Evolutionary conservation across 2,797 vertebrate species (phyloP), one percentile per base, ranked within the genome.

Genomic region (Xiphophorus birchmanni): DNA sequence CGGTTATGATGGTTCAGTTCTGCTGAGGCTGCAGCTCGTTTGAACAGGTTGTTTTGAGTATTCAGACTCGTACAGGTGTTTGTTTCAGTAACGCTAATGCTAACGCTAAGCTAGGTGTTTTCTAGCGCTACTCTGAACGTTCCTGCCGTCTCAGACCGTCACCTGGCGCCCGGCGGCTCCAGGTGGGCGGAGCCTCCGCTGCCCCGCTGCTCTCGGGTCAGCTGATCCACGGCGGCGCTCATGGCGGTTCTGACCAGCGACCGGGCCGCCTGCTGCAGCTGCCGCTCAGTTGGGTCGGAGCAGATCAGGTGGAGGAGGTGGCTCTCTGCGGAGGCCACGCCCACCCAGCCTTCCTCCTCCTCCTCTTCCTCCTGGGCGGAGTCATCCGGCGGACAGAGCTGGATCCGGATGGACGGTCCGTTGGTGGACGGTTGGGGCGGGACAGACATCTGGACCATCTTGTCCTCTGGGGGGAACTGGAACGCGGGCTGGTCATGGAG

Each of bases 171-270:
- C 52, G 11, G 77, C 1, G 40, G 72, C 11, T 78, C 63, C 17
- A 23, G 18, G 18, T 40, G 35, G 63, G 32, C 17, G 35, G 63
- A 40, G 63, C 32, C 21, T 21, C 32, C 75, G 48, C 48, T 54
- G 32, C 67, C 82, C 47, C 84, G 86, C 74, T 80, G 74, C 37
- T 94, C 93, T 17, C 75, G 74, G 54, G 69, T 84, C 75, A 98
- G 92, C 92, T 97, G 96, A 82, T 97, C 95, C 80, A 97, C 83
- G 23, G 97, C 97, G 0, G 96, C 94, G 77, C 94, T 95, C 76
- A 98, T 93, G 17, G 96, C 97, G 0, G 95, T 94, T 86, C 93
- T 96, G 83, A 98, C 97, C 0, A 98, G 94, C 4, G 95, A 96
- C 52, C 94, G 91, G 0, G 97, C 97, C 0, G 95, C 96, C 93